These are phyloP conservation scores for Cinara cedri DNA, from an alignment of 2,888 invertebrate species.

Conservation along the genomic window DNA sequence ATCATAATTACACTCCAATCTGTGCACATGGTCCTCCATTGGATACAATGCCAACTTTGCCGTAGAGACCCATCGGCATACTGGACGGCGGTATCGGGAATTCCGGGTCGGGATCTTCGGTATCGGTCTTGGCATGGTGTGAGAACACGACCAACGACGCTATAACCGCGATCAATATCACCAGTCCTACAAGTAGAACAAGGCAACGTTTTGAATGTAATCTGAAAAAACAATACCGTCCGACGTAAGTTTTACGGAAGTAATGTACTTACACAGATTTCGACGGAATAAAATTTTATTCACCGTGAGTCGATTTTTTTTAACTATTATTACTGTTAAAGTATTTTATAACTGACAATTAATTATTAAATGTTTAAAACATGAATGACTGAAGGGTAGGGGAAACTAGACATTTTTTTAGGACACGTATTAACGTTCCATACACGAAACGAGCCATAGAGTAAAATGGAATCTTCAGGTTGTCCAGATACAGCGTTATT, in stretches of 20 bases:
- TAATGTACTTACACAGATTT: no score
- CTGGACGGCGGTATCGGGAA: slow-evolving; percentile 57
- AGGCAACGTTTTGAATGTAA: slow-evolving; percentile 17
- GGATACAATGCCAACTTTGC: slow-evolving; percentile 63
- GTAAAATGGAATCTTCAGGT: no score
- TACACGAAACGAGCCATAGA: no score
- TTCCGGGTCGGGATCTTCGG: slow-evolving; percentile 5
- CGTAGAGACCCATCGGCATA: slow-evolving; percentile 59
- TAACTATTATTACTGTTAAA: no score
- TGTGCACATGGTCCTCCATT: slow-evolving; percentile 63
- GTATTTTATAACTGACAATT: no score
- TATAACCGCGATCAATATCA: neutral
- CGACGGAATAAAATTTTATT: no score
- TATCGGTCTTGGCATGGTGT: neutral
- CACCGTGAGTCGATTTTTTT: no score
- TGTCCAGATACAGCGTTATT: no score
- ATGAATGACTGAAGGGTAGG: no score
- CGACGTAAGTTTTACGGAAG: neutral
- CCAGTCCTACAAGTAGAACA: slow-evolving; percentile 18
- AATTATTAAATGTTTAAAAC: no score
- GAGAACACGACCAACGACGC: slow-evolving; percentile 22
- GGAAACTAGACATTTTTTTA: no score
- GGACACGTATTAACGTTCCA: no score
- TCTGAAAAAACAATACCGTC: slow-evolving; percentile 29
- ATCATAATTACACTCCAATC: slow-evolving; percentile 61